Conservation (phyloP, 2,888 invertebrate species). For the Drosophila anceps region DNA sequence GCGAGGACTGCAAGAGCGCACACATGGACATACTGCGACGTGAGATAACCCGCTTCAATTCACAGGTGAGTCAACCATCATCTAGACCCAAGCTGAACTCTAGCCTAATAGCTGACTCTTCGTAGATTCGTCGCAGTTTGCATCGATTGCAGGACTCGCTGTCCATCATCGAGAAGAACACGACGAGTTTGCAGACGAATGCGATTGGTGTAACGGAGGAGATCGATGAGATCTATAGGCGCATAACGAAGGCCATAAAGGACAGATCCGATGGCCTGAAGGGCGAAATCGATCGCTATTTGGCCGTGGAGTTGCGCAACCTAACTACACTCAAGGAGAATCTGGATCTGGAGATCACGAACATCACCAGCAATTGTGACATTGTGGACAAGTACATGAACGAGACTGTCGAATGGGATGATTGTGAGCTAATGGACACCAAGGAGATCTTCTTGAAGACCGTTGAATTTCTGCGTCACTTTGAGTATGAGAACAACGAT, state of each 20-base stretch:
- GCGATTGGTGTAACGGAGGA: slow-evolving; percentile 96
- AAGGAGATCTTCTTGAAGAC: slow-evolving; percentile 98
- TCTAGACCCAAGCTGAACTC: not conserved
- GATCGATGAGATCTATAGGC: slow-evolving; percentile 95
- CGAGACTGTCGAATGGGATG: slow-evolving; percentile 95
- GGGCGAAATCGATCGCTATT: slow-evolving; percentile 96
- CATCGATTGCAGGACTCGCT: slow-evolving; percentile 95
- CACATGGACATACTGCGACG: slow-evolving; percentile 98
- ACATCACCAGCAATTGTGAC: slow-evolving; percentile 98
- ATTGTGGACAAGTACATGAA: slow-evolving; percentile 97
- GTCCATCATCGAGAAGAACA: slow-evolving; percentile 94
- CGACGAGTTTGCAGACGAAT: slow-evolving; percentile 94
- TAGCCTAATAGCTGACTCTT: not conserved
- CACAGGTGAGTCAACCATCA: slow-evolving; percentile 87
- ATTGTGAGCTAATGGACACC: slow-evolving; percentile 96
- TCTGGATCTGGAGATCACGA: slow-evolving; percentile 96
- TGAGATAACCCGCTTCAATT: slow-evolving; percentile 95
- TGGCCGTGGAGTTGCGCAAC: slow-evolving; percentile 94
- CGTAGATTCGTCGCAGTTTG: slow-evolving; percentile 91
- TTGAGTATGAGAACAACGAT: slow-evolving; percentile 96
- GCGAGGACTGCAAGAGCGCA: slow-evolving; percentile 97
- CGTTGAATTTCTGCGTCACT: slow-evolving; percentile 97
- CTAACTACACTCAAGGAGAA: slow-evolving; percentile 95
- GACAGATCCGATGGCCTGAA: slow-evolving; percentile 95
- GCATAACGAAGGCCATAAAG: slow-evolving; percentile 94